These are phyloP conservation scores for Datnioides undecimradiatus DNA, from an alignment of 2,113 vertebrate genomes.

Conservation along the genomic window DNA sequence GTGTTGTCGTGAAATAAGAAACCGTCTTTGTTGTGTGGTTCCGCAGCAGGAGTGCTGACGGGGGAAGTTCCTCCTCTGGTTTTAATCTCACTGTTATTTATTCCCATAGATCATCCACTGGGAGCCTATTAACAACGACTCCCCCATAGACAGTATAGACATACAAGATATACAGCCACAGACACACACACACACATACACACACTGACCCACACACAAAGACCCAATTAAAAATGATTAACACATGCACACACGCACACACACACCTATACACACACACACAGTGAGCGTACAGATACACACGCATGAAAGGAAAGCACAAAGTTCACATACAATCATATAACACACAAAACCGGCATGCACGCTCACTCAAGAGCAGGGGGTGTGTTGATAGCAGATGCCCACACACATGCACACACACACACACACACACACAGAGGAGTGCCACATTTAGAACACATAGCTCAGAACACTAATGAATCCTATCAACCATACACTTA, in stretches of 20 bases:
- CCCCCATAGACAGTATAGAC: not conserved
- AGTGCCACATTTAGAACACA: not conserved
- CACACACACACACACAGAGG: constrained; percentile 3
- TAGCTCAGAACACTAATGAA: constrained; percentile 3
- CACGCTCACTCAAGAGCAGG: not conserved
- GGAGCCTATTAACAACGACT: constrained; percentile 47
- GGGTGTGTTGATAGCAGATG: not conserved
- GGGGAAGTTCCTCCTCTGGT: not conserved
- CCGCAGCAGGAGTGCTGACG: not conserved
- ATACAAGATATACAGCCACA: not conserved
- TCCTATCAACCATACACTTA: not conserved
- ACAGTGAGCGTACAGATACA: not conserved
- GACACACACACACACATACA: not conserved
- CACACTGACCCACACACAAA: not conserved
- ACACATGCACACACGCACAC: not conserved
- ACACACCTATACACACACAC: not conserved
- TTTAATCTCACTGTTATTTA: constrained; percentile 24
- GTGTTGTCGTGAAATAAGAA: too few species aligned
- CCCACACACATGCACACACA: not conserved
- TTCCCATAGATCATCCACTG: constrained; percentile 23
- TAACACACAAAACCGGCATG: not conserved
- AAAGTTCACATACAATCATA: not conserved
- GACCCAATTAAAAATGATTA: constrained; percentile 35
- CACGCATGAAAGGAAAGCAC: not conserved
- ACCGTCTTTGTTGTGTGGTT: too few species aligned